These are phyloP conservation scores for Strix uralensis DNA, from an alignment of 2,113 vertebrate species.

Conservation along the genomic window DNA sequence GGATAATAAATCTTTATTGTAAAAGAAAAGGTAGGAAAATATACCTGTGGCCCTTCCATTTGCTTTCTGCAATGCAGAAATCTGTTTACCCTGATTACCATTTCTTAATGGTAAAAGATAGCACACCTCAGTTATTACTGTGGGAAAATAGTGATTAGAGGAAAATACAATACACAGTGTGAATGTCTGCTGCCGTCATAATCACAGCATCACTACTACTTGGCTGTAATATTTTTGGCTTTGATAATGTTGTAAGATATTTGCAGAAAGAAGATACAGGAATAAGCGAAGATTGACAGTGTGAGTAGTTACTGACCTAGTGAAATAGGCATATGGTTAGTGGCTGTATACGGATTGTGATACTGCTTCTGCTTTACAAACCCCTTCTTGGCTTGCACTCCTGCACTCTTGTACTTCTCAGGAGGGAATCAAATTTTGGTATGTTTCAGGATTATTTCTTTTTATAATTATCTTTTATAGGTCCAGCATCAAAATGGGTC, in stretches of 20 bases:
- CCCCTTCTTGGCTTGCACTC: neutral
- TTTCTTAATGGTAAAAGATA: neutral
- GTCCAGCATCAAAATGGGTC: neutral
- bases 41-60: neutral
- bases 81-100: neutral
- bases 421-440: neutral
- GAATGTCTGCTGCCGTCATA: neutral
- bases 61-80: neutral
- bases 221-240: neutral
- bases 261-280: neutral
- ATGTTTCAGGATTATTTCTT: neutral
- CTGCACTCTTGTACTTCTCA: neutral
- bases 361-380: neutral
- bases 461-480: neutral
- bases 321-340: neutral
- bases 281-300: fast-evolving
- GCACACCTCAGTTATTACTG: neutral
- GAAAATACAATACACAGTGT: neutral
- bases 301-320: neutral
- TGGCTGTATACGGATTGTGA: fast-evolving
- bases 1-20: neutral
- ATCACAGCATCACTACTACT: neutral
- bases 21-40: neutral
- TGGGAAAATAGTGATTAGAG: neutral
- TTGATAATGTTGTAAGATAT: neutral